Conservation (phyloP, 2,113 vertebrate species). For the Cisticola juncidis region DNA sequence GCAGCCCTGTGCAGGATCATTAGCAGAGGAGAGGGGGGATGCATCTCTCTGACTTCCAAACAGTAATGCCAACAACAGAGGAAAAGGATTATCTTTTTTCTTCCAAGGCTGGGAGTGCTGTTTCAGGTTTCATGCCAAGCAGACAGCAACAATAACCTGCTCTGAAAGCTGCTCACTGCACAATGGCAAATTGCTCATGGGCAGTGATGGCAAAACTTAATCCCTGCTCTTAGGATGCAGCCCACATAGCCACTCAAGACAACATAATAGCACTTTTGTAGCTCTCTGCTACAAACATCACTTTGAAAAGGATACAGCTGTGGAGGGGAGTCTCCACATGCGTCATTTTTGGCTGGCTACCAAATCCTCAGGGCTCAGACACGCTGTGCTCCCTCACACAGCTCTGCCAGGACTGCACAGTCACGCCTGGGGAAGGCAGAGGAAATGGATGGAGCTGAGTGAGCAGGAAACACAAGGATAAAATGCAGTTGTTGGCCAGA, state of each 20-base stretch:
- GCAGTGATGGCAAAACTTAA: conserved; percentile 64
- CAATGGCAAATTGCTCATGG: conserved; percentile 65
- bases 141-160: conserved; percentile 55
- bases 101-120: conserved; percentile 21
- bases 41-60: neutral
- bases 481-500: neutral
- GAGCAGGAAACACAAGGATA: neutral
- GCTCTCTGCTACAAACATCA: conserved; percentile 57
- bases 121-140: conserved; percentile 38
- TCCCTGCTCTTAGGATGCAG: conserved; percentile 62
- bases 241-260: conserved; percentile 61
- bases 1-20: neutral
- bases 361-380: conserved; percentile 20
- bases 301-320: conserved; percentile 67
- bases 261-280: conserved; percentile 67
- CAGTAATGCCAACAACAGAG: neutral
- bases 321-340: conserved; percentile 55
- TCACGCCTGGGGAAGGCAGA: neutral
- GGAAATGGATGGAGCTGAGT: neutral
- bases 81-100: conserved; percentile 39
- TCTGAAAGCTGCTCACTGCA: conserved; percentile 22
- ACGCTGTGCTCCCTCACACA: neutral
- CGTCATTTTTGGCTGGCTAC: conserved; percentile 48
- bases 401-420: conserved; percentile 10
- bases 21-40: neutral